Evolutionary conservation across 2,888 invertebrate species (phyloP), one percentile per base, ranked within the genome.

Genomic region (Thysanoteuthis rhombus): DNA sequence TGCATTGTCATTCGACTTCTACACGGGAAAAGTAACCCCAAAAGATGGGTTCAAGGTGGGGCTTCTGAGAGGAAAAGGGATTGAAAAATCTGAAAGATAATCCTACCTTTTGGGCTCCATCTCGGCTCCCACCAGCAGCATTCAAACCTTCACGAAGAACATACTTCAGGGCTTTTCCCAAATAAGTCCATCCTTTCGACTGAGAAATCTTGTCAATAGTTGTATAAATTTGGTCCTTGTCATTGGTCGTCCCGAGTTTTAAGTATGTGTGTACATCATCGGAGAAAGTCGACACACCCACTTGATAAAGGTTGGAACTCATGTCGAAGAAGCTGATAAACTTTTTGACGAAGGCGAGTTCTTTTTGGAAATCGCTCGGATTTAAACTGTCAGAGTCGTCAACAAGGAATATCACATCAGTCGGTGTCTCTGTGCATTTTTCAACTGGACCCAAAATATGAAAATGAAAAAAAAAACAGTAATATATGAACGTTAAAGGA

Each of bases 241-340:
- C n/a, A 25, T 36, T 75, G 12, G 75, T 75, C 12, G 12, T 75
- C 2, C 75, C 75, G 36, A 75, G 75, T 75, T 75, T 75, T 36
- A 75, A 12, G 36, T 75, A 75, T 12, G 75, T 75, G 75, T 36
- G 75, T 22, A 90, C 93, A 25, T n/a, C 40, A 16, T 45, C 45
- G 6, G 93, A 39, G 40, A 93, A 93, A 25, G 93, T 89, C 16
- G 36, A 38, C 42, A 93, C 45, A n/a, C 89, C 93, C 19, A 93
- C 42, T 45, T 42, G 89, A 19, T 42, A 89, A n/a, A n/a, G 36
- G n/a, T 40, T 89, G 40, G 58, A 45, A 40, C 90, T 28, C 42
- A 93, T 42, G 45, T 93, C 90, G 40, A 93, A 90, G n/a, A 45
- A 36, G 75, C n/a, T 75, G 75, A 75, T 75, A n/a, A 75, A 2